These are phyloP conservation scores for Atherix ibis DNA, from an alignment of 2,888 invertebrate species.

Conservation along the genomic window DNA sequence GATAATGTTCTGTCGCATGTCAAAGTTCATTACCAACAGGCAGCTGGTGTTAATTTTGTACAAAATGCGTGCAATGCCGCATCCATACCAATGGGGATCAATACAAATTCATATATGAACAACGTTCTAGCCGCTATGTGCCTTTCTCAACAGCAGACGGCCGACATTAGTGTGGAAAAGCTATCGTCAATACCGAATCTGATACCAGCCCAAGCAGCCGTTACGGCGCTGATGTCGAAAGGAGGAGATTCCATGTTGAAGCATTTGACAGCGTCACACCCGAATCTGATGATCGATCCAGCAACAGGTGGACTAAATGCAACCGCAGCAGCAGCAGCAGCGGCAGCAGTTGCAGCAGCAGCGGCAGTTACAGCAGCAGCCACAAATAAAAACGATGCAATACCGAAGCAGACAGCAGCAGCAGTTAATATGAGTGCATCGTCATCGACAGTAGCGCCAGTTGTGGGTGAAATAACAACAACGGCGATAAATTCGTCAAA, in stretches of 20 bases:
- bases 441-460: slow-evolving; percentile 10
- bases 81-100: slow-evolving; percentile 21
- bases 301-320: too few relatives aligned
- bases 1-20: slow-evolving; percentile 50
- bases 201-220: too few relatives aligned
- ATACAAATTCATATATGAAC: slow-evolving; percentile 24
- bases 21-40: slow-evolving; percentile 42
- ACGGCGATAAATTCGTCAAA: slow-evolving; percentile 21
- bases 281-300: too few relatives aligned
- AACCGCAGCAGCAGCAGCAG: slow-evolving; percentile 9
- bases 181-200: too few relatives aligned
- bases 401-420: slow-evolving; percentile 1
- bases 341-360: slow-evolving; percentile 17
- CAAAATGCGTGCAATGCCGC: slow-evolving; percentile 2
- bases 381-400: slow-evolving; percentile 18
- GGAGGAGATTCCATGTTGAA: too few relatives aligned
- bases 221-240: too few relatives aligned
- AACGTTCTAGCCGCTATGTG: slow-evolving; percentile 31
- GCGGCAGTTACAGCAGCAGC: slow-evolving; percentile 14
- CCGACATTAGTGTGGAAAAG: too few relatives aligned
- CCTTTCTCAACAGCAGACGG: slow-evolving; percentile 23
- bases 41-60: slow-evolving; percentile 9
- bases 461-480: slow-evolving; percentile 14
- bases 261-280: too few relatives aligned
- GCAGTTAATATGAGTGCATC: slow-evolving; percentile 2